Percentiles rank a stretch among this genome's conserved stretches.
Conservation (phyloP, 2,113 vertebrate species). For the Sylvilagus bachmani region DNA sequence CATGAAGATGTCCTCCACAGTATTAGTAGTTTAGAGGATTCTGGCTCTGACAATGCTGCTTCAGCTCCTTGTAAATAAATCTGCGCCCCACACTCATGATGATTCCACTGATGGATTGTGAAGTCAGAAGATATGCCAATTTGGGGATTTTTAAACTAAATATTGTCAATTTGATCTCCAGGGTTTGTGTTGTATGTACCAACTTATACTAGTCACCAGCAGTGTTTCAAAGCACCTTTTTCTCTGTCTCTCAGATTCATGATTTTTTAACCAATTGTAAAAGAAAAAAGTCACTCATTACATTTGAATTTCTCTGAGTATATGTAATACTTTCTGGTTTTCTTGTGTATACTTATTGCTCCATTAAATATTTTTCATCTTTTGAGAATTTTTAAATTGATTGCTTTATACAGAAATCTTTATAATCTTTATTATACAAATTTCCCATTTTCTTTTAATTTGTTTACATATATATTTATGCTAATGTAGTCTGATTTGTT, state of each 20-base stretch:
- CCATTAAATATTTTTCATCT: neutral
- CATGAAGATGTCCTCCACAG: neutral
- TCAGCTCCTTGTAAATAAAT: conserved; percentile 32
- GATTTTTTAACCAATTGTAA: conserved; percentile 17
- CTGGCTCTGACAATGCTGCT: neutral
- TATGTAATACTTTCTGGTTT: neutral
- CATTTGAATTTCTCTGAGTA: conserved; percentile 4
- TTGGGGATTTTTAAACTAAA: neutral
- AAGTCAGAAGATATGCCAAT: neutral
- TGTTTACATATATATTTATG: neutral
- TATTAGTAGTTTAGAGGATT: conserved; percentile 38
- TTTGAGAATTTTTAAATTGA: conserved; percentile 47
- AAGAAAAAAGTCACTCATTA: neutral
- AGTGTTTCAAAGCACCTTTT: neutral
- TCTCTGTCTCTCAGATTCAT: neutral
- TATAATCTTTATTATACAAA: neutral
- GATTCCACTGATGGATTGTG: conserved; percentile 20
- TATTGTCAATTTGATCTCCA: neutral
- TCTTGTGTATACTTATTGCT: neutral
- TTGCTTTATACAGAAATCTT: neutral
- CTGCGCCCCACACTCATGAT: neutral
- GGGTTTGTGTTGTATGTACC: neutral
- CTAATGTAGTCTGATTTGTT: neutral
- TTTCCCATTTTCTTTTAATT: conserved; percentile 16
- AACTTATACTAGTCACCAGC: neutral